phyloP scores from a whole-genome alignment of 2,797 vertebrate genomes.

The Crocidura indochinensis region DNA sequence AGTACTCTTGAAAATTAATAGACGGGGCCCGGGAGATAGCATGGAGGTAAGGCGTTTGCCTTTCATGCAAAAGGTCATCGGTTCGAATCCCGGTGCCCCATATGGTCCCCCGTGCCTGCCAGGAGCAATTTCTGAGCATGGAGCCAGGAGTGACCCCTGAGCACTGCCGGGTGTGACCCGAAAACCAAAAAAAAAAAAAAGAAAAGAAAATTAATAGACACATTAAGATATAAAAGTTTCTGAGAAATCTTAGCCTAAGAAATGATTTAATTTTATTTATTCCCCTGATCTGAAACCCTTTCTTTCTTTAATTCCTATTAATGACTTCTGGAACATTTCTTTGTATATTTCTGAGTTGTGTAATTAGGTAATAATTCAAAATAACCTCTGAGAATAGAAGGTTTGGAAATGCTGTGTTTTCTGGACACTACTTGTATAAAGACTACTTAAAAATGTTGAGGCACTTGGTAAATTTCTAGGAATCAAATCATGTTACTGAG shows the following conservation, averaged over 20 bases:
- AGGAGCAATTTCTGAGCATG: too few relatives aligned
- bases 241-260: slow-evolving; percentile 51
- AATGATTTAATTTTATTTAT: slow-evolving; percentile 57
- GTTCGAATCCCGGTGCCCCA: too few relatives aligned
- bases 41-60: too few relatives aligned
- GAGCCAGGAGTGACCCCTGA: too few relatives aligned
- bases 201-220: slow-evolving; percentile 28
- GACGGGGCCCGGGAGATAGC: too few relatives aligned
- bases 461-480: slow-evolving; percentile 36
- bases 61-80: too few relatives aligned
- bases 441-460: neutral
- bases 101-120: too few relatives aligned
- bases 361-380: slow-evolving; percentile 27
- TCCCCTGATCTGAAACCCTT: neutral
- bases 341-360: neutral
- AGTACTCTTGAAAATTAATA: slow-evolving; percentile 43
- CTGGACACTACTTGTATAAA: neutral
- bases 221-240: slow-evolving; percentile 12
- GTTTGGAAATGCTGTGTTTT: slow-evolving; percentile 9
- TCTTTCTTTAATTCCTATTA: neutral
- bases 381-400: neutral
- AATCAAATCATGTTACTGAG: neutral
- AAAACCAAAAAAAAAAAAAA: too few relatives aligned
- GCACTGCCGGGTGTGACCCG: too few relatives aligned
- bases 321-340: slow-evolving; percentile 16